Percentiles rank a stretch among this genome's conserved stretches.
Conservation (phyloP, 92 coral and sea anemone species). For the Heteractis magnifica region DNA sequence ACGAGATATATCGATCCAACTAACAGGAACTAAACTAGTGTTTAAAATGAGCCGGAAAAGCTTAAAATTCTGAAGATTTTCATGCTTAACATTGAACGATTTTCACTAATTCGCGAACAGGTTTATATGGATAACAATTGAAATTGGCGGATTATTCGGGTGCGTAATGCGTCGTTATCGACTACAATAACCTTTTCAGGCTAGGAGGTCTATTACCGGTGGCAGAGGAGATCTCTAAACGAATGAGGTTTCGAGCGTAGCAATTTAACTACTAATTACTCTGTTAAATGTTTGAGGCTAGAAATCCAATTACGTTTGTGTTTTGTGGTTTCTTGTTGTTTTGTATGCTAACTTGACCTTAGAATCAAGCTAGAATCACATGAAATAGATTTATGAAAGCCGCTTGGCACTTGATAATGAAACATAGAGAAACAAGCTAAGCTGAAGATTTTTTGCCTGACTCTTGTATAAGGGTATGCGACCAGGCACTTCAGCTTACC, state of each 20-base stretch:
- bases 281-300: slow-evolving; percentile 6
- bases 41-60: not conserved
- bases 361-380: too few species aligned
- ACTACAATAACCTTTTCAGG: not conserved
- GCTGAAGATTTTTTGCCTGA: too few species aligned
- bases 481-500: too few species aligned
- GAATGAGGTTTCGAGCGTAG: not conserved
- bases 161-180: not conserved
- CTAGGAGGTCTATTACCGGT: slow-evolving; percentile 9
- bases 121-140: not conserved
- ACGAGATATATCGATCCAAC: not conserved
- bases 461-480: too few species aligned
- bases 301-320: slow-evolving; percentile 1
- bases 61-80: not conserved
- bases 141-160: not conserved
- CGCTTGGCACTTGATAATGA: too few species aligned
- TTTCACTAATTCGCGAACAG: not conserved
- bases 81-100: not conserved
- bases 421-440: too few species aligned
- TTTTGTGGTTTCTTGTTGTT: slow-evolving; percentile 4
- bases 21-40: not conserved
- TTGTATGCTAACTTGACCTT: not conserved
- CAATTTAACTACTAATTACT: not conserved
- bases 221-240: not conserved
- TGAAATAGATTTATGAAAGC: too few species aligned